A percentile compares a stretch with the other conserved stretches of the same genome.
These are phyloP conservation scores for Microplitis demolitor DNA, from an alignment of 1,140 invertebrate genomes.

Conservation along the genomic window DNA sequence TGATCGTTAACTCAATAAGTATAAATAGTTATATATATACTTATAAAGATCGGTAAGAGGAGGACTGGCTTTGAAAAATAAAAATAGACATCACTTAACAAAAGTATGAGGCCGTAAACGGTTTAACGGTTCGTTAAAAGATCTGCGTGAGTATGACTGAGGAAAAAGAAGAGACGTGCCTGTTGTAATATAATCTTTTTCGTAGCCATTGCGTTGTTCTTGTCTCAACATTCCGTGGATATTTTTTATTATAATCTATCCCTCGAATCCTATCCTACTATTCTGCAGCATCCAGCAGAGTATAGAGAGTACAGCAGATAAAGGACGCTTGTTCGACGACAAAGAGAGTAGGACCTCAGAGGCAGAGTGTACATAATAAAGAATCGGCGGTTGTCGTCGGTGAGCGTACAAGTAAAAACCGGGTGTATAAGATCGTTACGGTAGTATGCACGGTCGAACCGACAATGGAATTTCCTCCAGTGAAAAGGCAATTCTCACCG, in stretches of 20 bases:
- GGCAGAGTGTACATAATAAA: not conserved
- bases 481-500: slow-evolving; percentile 32
- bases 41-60: not conserved
- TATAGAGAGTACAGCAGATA: too few relatives aligned
- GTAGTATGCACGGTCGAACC: slow-evolving; percentile 31
- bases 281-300: too few relatives aligned
- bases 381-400: not conserved
- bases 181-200: not conserved
- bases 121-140: slow-evolving; percentile 36
- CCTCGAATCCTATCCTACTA: not conserved
- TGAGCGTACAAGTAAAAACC: slow-evolving; percentile 22
- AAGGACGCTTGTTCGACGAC: not conserved
- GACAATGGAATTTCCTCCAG: slow-evolving; percentile 31
- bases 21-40: not conserved
- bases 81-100: slow-evolving; percentile 5
- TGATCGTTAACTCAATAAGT: not conserved
- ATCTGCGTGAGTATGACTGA: not conserved
- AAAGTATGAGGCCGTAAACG: slow-evolving; percentile 30
- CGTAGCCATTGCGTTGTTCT: not conserved
- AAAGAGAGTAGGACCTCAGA: not conserved
- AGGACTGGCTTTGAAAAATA: not conserved
- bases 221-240: not conserved
- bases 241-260: not conserved
- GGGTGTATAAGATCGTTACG: slow-evolving; percentile 27
- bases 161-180: not conserved